A percentile compares a stretch with the other conserved stretches of the same genome.
phyloP scores from a whole-genome alignment of 2,113 vertebrate species.

The Rhea americana region DNA sequence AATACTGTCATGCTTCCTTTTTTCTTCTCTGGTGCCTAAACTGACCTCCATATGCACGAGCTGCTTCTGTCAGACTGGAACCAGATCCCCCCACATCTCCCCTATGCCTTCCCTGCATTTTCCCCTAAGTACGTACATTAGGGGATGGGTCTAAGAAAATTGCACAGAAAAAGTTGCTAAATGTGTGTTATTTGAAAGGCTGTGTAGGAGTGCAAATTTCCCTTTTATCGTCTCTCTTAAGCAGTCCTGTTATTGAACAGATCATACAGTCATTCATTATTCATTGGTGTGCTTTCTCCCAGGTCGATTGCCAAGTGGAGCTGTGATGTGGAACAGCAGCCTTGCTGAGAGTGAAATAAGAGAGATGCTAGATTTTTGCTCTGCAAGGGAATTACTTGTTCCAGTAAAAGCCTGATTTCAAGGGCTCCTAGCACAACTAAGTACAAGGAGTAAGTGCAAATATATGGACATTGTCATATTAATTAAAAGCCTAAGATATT shows the following conservation, averaged over 20 bases:
- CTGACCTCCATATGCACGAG: background rate
- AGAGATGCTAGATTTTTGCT: background rate
- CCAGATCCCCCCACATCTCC: background rate
- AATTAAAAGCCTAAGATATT: background rate
- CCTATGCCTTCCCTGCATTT: background rate
- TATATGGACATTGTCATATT: background rate
- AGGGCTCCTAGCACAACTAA: background rate
- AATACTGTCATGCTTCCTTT: background rate
- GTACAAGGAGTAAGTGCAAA: background rate
- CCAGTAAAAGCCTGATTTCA: background rate
- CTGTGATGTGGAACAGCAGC: background rate
- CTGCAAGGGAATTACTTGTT: background rate
- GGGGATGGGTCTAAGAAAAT: background rate
- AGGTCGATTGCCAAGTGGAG: background rate
- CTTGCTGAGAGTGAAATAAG: background rate
- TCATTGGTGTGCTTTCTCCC: background rate
- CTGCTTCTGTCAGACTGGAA: background rate
- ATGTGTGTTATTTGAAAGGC: background rate
- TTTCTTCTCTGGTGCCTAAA: background rate
- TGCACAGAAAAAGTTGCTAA: background rate
- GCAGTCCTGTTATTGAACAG: background rate
- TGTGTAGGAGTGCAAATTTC: background rate
- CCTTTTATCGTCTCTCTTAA: slow-evolving; percentile 33
- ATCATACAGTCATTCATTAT: slow-evolving; percentile 25
- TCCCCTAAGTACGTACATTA: background rate